Conservation (phyloP, 2,797 vertebrate species). For the Cetoscarus ocellatus region DNA sequence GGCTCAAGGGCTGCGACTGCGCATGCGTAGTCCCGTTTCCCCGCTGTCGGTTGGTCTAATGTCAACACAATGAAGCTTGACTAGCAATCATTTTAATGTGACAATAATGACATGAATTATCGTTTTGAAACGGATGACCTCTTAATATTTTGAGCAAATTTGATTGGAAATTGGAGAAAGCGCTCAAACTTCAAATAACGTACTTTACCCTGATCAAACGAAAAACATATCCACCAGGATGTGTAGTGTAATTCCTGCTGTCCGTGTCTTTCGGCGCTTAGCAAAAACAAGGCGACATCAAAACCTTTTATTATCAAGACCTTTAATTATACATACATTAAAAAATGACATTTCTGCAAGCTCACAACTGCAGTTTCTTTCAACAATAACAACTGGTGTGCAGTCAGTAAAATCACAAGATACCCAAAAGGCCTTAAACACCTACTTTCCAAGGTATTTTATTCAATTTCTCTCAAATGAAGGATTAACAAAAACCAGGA, state of each 20-base stretch:
- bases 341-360: slow-evolving; percentile 19
- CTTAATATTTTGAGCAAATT: too few species aligned
- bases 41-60: slow-evolving; percentile 52
- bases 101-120: too few species aligned
- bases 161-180: too few species aligned
- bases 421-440: neutral
- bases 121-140: too few species aligned
- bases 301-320: slow-evolving; percentile 51
- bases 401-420: neutral
- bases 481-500: neutral
- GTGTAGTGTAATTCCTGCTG: slow-evolving; percentile 68
- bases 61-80: slow-evolving; percentile 28
- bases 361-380: slow-evolving; percentile 8
- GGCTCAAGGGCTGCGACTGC: slow-evolving; percentile 76
- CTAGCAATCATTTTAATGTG: slow-evolving; percentile 7
- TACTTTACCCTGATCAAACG: slow-evolving; percentile 17
- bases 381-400: neutral
- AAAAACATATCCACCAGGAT: slow-evolving; percentile 75
- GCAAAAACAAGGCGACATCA: slow-evolving; percentile 23
- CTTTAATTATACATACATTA: slow-evolving; percentile 79
- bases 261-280: slow-evolving; percentile 8
- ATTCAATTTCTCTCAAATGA: slow-evolving; percentile 14
- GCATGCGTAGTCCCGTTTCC: slow-evolving; percentile 79
- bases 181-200: too few species aligned
- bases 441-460: slow-evolving; percentile 3